Evolutionary conservation across 2,888 invertebrate genomes (phyloP).

Genomic region (Drosophila leonis): DNA sequence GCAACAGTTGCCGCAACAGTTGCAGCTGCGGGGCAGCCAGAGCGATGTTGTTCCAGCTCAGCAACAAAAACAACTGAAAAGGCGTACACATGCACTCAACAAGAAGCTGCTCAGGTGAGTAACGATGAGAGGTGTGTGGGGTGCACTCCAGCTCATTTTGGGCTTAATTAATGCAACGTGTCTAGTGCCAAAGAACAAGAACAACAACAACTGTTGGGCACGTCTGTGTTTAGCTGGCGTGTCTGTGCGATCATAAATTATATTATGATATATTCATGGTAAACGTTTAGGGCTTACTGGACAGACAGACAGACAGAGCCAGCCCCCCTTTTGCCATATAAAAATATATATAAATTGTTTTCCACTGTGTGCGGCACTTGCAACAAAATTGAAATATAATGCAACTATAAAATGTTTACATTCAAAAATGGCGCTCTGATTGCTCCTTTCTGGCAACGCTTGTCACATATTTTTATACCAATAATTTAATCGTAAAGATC

Average conservation of each 20-base stretch:
- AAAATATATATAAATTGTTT: background rate
- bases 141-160: constrained; percentile 44
- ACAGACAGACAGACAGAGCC: constrained; percentile 28
- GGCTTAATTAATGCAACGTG: constrained; percentile 71
- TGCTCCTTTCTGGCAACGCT: background rate
- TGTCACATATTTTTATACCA: background rate
- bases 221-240: constrained; percentile 32
- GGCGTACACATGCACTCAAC: constrained; percentile 82
- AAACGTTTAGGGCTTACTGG: constrained; percentile 58
- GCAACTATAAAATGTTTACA: background rate
- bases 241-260: constrained; percentile 65
- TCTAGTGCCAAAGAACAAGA: constrained; percentile 53
- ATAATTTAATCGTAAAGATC: background rate
- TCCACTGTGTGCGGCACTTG: constrained; percentile 37
- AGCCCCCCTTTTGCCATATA: background rate
- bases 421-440: background rate
- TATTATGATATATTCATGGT: constrained; percentile 71
- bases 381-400: constrained; percentile 85
- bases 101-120: constrained; percentile 84
- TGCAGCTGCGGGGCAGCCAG: constrained; percentile 35
- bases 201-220: constrained; percentile 39
- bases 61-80: constrained; percentile 63
- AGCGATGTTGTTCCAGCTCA: constrained; percentile 36
- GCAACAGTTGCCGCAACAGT: constrained; percentile 29
- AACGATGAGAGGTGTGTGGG: background rate